Evolutionary conservation across 2,113 vertebrate genomes (phyloP), one percentile per base, ranked within the genome.

Genomic region (Mormyrus iriodes): DNA sequence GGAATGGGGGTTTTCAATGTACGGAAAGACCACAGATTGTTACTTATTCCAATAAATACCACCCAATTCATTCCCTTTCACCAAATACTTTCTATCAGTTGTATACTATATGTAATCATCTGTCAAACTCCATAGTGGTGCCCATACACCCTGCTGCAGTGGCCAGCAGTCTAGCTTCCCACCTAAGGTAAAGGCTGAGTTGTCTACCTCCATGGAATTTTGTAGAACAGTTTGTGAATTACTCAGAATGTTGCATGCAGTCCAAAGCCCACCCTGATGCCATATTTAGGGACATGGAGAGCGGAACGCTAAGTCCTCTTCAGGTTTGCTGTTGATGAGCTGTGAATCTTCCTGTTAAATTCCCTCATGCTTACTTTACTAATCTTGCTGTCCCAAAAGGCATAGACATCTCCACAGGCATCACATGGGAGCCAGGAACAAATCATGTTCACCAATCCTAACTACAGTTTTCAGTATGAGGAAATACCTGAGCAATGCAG

Each of bases 401-500:
- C 31, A 42, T 4, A 42, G 73, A 1, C 35, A 79, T 42, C 55
- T 61, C 73, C 73, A 19, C 15, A 19, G 17, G 55, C 55, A 61
- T 79, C 35, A 79, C 73, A 79, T 79, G 35, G 35, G 73, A 42
- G 12, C 15, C 73, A 42, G 73, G 6, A 35, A 79, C 35, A 1
- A 79, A 79, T 79, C 31, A 79, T 39, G 15, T 79, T 79, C 73
- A 39, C 12, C 15, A 12, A 19, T 85, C 39, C 39, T 84, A 6
- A 84, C 7, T 24, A 90, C 7, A 79, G 17, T 42, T 39, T 79
- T 79, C 73, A 42, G 10, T 1, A 91, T 7, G 89, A 92, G 89
- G 89, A 92, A 90, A 73, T 90, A 91, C 92, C 91, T 69, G 21
- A 44, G 27, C 1, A 82, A 10, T 42, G 24, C 1, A 3, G 61